Conservation (phyloP, 2,113 vertebrate species). For the Nestor notabilis region DNA sequence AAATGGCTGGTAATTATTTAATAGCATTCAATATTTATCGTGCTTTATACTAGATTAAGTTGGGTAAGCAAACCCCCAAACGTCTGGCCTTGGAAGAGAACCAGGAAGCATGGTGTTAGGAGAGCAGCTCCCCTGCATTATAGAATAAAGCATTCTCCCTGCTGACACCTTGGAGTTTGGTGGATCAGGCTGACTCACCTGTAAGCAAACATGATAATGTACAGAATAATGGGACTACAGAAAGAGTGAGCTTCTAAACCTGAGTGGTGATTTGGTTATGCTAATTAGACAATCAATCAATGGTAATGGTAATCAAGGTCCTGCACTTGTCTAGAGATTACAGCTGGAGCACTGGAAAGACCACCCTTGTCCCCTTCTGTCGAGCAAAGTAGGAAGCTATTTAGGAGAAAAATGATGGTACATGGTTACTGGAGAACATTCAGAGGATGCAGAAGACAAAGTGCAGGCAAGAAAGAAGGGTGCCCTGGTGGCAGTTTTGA, state of each 20-base stretch:
- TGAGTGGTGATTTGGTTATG: background rate
- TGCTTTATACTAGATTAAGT: background rate
- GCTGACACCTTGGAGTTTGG: background rate
- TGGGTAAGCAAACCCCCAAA: background rate
- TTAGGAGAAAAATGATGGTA: background rate
- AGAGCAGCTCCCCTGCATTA: background rate
- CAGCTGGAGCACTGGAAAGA: background rate
- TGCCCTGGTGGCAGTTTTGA: background rate
- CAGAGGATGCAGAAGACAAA: background rate
- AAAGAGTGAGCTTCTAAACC: background rate
- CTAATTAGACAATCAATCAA: background rate
- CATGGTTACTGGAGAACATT: background rate
- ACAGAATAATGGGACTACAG: background rate
- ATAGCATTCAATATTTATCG: background rate
- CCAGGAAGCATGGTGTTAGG: background rate
- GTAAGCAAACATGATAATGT: background rate
- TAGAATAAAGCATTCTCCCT: background rate
- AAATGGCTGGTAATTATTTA: background rate
- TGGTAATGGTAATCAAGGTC: background rate
- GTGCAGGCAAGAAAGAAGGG: background rate
- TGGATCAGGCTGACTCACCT: background rate
- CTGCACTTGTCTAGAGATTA: background rate
- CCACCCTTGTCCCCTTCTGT: accelerated
- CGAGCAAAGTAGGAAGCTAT: background rate
- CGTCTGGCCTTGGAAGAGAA: background rate